Conservation (phyloP, 2,797 vertebrate species). For the Valencia hispanica region DNA sequence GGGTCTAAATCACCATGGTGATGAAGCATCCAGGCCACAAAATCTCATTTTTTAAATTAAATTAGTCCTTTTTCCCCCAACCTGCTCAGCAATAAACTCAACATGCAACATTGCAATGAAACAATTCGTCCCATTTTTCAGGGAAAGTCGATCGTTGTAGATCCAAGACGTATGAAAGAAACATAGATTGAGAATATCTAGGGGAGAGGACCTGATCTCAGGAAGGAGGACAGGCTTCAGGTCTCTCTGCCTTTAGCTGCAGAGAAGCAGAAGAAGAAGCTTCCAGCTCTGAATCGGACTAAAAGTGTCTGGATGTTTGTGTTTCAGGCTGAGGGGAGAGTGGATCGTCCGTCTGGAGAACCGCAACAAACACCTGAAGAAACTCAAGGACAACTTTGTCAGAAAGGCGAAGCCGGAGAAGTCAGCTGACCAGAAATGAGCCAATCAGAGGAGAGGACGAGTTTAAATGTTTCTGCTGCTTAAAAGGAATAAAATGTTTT, state of each 20-base stretch:
- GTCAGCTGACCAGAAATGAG: constrained; percentile 31
- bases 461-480: not conserved
- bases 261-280: too few species aligned
- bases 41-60: not conserved
- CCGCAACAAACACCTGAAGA: constrained; percentile 79
- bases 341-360: constrained; percentile 76
- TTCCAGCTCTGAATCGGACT: too few species aligned
- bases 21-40: not conserved
- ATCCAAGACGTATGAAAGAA: too few species aligned
- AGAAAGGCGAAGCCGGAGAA: constrained; percentile 38
- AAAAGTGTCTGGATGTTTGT: constrained; percentile 15
- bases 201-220: too few species aligned
- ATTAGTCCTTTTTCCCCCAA: not conserved
- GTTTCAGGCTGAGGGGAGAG: constrained; percentile 76
- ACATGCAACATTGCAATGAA: not conserved
- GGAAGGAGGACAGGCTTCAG: too few species aligned
- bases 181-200: too few species aligned
- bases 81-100: not conserved
- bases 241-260: too few species aligned
- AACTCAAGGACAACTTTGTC: constrained; percentile 50
- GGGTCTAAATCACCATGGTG: too few species aligned
- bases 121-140: too few species aligned
- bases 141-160: too few species aligned
- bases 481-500: not conserved
- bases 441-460: not conserved